Evolutionary conservation across 2,113 vertebrate species (phyloP).

Genomic region (Colius striatus): DNA sequence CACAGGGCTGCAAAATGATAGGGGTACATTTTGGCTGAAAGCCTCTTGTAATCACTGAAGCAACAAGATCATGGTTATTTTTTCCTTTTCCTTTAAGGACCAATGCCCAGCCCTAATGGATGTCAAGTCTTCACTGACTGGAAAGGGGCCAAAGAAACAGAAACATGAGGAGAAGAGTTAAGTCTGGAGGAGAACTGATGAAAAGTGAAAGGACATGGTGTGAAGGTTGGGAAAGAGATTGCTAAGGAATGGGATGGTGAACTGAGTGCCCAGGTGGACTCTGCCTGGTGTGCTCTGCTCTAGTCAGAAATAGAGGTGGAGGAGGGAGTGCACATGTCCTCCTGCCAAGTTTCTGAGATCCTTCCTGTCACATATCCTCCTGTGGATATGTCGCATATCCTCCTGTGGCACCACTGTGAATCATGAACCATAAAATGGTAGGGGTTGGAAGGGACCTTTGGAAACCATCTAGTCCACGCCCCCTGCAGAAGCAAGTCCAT

Average conservation of each 20-base stretch:
- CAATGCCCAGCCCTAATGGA: not conserved
- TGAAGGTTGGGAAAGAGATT: not conserved
- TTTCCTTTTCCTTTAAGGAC: not conserved
- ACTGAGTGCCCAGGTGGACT: not conserved
- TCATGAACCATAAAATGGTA: too few relatives aligned
- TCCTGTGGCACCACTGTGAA: too few relatives aligned
- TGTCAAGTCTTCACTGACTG: not conserved
- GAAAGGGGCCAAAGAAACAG: not conserved
- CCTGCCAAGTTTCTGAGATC: not conserved
- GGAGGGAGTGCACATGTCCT: not conserved
- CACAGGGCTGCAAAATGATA: not conserved
- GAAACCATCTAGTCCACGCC: too few relatives aligned
- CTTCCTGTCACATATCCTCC: not conserved
- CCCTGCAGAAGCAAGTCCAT: too few relatives aligned
- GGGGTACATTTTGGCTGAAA: not conserved
- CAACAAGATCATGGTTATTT: not conserved
- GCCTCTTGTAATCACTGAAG: not conserved
- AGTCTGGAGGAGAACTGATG: not conserved
- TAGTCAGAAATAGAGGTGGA: not conserved
- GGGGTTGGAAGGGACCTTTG: too few relatives aligned
- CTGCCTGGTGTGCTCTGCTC: not conserved
- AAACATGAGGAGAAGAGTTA: not conserved
- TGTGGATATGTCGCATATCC: too few relatives aligned
- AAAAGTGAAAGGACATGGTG: not conserved
- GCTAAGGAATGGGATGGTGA: not conserved